A percentile compares a stretch with the other conserved stretches of the same genome.
Conservation (phyloP, 2,113 vertebrate species). For the Anser cygnoides region DNA sequence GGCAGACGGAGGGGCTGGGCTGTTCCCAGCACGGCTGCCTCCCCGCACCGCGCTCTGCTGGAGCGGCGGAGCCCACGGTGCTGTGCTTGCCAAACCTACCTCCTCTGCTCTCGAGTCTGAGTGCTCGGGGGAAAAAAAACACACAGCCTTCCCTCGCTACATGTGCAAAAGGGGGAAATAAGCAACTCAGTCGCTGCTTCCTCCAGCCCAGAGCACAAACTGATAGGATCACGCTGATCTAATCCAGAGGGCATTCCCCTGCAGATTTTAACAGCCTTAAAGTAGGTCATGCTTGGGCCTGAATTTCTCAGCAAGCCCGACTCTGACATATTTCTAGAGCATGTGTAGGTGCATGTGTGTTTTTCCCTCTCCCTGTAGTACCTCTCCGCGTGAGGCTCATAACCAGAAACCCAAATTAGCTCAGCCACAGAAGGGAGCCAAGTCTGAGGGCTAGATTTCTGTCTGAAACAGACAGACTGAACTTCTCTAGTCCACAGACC, state of each 20-base stretch:
- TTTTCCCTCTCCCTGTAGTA: background rate
- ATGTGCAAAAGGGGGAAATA: background rate
- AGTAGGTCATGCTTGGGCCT: constrained; percentile 56
- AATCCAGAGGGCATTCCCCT: constrained; percentile 68
- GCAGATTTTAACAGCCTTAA: constrained; percentile 29
- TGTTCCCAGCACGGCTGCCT: background rate
- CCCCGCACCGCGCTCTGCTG: background rate
- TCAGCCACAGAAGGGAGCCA: background rate
- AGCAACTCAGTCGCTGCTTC: background rate
- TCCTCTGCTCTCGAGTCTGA: background rate
- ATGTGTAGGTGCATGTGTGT: background rate
- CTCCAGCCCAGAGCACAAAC: background rate
- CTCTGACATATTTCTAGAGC: constrained; percentile 43
- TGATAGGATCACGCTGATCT: constrained; percentile 35
- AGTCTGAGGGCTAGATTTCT: background rate
- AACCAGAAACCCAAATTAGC: background rate
- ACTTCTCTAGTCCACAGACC: background rate
- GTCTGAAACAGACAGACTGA: background rate
- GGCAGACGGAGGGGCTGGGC: background rate
- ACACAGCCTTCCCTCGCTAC: background rate
- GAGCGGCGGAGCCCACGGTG: background rate
- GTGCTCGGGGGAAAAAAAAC: background rate
- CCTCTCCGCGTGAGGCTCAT: background rate
- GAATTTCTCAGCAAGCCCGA: constrained; percentile 21
- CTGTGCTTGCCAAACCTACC: background rate